A percentile compares a stretch with the other conserved stretches of the same genome.
These are phyloP conservation scores for Luscinia megarhynchos DNA, from an alignment of 2,797 vertebrate genomes.

Conservation along the genomic window DNA sequence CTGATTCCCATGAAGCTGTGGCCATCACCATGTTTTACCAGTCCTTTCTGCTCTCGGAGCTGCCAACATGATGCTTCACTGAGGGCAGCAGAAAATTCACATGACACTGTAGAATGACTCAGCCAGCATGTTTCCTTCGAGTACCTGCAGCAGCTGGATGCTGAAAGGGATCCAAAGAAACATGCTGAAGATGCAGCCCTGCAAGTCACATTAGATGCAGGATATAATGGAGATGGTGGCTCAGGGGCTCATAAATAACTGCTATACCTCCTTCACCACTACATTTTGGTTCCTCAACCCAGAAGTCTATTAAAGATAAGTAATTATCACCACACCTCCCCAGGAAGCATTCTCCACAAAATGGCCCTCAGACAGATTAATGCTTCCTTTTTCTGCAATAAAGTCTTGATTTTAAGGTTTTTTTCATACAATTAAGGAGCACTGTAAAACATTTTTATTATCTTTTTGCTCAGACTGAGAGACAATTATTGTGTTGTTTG, in stretches of 20 bases:
- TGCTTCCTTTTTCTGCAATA: conserved; percentile 66
- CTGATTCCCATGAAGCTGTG: not conserved
- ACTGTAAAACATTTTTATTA: conserved; percentile 75
- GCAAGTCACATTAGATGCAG: not conserved
- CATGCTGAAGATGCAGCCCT: conserved; percentile 2
- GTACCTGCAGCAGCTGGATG: not conserved
- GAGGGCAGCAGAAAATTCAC: not conserved
- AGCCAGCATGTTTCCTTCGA: not conserved
- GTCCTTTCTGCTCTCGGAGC: not conserved
- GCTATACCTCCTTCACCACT: not conserved
- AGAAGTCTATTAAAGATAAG: conserved; percentile 60
- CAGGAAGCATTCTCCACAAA: conserved; percentile 59
- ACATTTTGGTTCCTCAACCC: conserved; percentile 12
- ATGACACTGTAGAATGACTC: not conserved
- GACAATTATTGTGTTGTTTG: conserved; percentile 74
- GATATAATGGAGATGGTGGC: not conserved
- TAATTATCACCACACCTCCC: conserved; percentile 55
- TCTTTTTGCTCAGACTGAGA: conserved; percentile 69
- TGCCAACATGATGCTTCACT: not conserved
- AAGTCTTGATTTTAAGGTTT: conserved; percentile 75
- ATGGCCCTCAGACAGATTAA: conserved; percentile 66
- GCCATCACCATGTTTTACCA: not conserved
- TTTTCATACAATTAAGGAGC: conserved; percentile 70
- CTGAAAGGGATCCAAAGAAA: not conserved
- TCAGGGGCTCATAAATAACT: conserved; percentile 29